Percentiles rank a stretch among this genome's conserved stretches.
phyloP scores from a whole-genome alignment of 2,113 vertebrate genomes.

The Otis tarda region DNA sequence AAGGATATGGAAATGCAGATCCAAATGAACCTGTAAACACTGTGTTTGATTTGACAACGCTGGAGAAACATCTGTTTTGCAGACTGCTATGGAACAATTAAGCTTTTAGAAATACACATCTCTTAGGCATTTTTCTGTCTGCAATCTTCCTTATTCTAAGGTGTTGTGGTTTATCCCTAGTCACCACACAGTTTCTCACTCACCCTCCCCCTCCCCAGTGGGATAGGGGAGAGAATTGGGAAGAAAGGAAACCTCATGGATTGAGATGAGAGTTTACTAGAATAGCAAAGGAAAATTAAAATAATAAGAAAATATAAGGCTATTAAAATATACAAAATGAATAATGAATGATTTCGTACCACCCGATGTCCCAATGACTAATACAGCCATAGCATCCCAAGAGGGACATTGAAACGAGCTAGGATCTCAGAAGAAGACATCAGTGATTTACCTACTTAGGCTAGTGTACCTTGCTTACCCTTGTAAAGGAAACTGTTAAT shows the following conservation, averaged over 20 bases:
- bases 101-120: background rate
- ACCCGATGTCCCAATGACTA: too few relatives aligned
- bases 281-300: too few relatives aligned
- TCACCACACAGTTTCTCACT: too few relatives aligned
- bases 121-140: background rate
- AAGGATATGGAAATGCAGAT: background rate
- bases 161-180: too few relatives aligned
- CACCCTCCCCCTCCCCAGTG: too few relatives aligned
- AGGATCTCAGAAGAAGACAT: background rate
- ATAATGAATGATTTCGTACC: too few relatives aligned
- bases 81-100: background rate
- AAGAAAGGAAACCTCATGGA: too few relatives aligned
- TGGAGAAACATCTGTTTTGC: background rate
- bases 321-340: too few relatives aligned
- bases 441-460: background rate
- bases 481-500: background rate
- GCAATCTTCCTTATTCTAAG: background rate
- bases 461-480: background rate
- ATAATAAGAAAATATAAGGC: too few relatives aligned
- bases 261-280: too few relatives aligned
- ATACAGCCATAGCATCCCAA: background rate
- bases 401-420: rapidly evolving
- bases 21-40: background rate
- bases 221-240: too few relatives aligned
- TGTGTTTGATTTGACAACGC: background rate